A percentile compares a stretch with the other conserved stretches of the same genome.
These are phyloP conservation scores for Cataglyphis hispanica DNA, from an alignment of 1,140 invertebrate genomes.

Conservation along the genomic window DNA sequence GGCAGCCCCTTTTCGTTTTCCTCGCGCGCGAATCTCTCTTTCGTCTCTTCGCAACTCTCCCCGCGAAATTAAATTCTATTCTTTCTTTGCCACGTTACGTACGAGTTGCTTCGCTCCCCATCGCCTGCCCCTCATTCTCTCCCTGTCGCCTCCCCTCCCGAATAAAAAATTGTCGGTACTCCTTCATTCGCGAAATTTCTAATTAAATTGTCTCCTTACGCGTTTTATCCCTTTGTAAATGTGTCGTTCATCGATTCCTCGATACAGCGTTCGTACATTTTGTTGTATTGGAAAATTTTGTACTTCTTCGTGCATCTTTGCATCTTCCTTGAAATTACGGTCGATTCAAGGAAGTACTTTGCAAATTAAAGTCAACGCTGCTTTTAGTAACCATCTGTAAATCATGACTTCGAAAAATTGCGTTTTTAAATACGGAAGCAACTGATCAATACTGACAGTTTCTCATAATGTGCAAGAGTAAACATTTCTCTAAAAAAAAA, in stretches of 20 bases:
- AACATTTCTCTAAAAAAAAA: background rate
- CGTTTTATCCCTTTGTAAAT: slow-evolving; percentile 27
- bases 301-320: background rate
- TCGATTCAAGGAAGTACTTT: slow-evolving; percentile 19
- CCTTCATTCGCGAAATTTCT: slow-evolving; percentile 14
- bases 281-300: background rate
- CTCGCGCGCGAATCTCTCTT: background rate
- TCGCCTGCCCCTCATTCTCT: background rate
- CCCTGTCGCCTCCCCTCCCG: background rate
- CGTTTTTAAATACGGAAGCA: slow-evolving; percentile 8
- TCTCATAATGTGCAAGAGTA: background rate
- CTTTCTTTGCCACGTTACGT: slow-evolving; percentile 24
- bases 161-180: slow-evolving; percentile 39
- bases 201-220: slow-evolving; percentile 57
- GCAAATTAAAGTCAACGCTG: slow-evolving; percentile 30
- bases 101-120: slow-evolving; percentile 17
- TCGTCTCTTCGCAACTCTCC: slow-evolving; percentile 20
- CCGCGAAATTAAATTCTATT: slow-evolving; percentile 68
- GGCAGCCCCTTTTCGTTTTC: slow-evolving; percentile 4
- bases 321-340: background rate
- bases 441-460: slow-evolving; percentile 11
- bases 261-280: background rate
- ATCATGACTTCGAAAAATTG: slow-evolving; percentile 13
- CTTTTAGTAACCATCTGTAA: background rate
- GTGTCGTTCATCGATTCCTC: background rate